Percentiles rank a stretch among this genome's conserved stretches.
These are phyloP conservation scores for Solea solea DNA, from an alignment of 2,113 vertebrate species.

Conservation along the genomic window DNA sequence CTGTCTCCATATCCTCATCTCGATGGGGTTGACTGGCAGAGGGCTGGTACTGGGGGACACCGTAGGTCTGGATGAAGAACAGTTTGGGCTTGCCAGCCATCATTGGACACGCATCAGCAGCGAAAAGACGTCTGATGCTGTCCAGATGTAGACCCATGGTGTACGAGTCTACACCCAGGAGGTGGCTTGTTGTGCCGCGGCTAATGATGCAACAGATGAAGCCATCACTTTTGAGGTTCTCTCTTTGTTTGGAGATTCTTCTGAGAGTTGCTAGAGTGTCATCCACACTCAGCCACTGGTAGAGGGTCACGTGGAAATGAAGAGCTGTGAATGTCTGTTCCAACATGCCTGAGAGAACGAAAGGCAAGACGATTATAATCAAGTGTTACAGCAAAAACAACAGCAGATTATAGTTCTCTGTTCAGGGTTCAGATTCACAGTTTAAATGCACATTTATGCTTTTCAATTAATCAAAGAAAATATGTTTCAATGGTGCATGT, in stretches of 20 bases:
- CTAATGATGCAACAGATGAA: constrained; percentile 90
- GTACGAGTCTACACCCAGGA: constrained; percentile 83
- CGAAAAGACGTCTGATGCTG: constrained; percentile 81
- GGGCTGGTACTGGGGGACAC: constrained; percentile 32
- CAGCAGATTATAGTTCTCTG: too few species aligned
- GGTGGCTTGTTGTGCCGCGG: constrained; percentile 73
- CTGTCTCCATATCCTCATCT: constrained; percentile 79
- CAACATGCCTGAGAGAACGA: constrained; percentile 77
- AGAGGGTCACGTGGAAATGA: constrained; percentile 76
- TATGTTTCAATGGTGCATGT: neutral
- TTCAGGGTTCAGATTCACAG: neutral
- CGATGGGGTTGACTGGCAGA: neutral
- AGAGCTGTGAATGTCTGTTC: constrained; percentile 81
- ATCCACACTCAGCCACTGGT: constrained; percentile 58
- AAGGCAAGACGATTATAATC: constrained; percentile 20
- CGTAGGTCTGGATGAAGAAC: constrained; percentile 93
- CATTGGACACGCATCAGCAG: constrained; percentile 78
- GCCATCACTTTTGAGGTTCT: constrained; percentile 75
- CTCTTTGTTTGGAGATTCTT: constrained; percentile 50
- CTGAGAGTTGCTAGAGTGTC: constrained; percentile 59
- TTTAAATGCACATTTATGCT: too few species aligned
- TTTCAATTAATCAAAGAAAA: too few species aligned
- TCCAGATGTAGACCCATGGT: constrained; percentile 76
- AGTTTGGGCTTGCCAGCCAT: constrained; percentile 92
- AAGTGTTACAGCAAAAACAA: neutral